These are phyloP conservation scores for Lagorchestes hirsutus DNA, from an alignment of 2,797 vertebrate species.

Conservation along the genomic window DNA sequence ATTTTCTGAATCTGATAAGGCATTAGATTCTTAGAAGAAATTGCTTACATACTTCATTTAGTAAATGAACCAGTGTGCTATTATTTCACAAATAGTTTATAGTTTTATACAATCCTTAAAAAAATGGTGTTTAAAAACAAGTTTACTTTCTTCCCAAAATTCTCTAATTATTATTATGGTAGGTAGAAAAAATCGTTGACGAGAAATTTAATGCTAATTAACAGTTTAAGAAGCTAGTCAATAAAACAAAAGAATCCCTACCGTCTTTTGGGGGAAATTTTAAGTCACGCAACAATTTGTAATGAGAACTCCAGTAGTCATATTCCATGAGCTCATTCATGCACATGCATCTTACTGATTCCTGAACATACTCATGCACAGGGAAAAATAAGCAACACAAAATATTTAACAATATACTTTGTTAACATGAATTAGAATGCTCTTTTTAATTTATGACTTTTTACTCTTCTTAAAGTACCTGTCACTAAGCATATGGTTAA, in stretches of 20 bases:
- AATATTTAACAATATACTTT: conserved; percentile 69
- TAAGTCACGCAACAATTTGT: conserved; percentile 80
- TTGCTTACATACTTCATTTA: conserved; percentile 71
- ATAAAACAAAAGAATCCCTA: conserved; percentile 79
- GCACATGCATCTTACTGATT: conserved; percentile 85
- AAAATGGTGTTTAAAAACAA: conserved; percentile 58
- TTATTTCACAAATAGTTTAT: conserved; percentile 61
- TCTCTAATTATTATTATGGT: conserved; percentile 58
- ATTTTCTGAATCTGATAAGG: conserved; percentile 81
- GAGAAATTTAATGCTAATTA: conserved; percentile 63
- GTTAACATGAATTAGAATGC: conserved; percentile 59
- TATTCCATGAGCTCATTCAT: conserved; percentile 83
- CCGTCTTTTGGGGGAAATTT: conserved; percentile 79
- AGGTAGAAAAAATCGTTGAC: conserved; percentile 55
- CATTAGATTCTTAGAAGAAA: conserved; percentile 80
- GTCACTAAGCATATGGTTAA: conserved; percentile 57
- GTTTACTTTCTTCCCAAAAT: conserved; percentile 51
- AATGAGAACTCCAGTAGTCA: conserved; percentile 78
- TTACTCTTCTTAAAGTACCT: conserved; percentile 53
- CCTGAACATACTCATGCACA: conserved; percentile 78
- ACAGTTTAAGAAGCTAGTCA: conserved; percentile 62
- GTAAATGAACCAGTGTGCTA: conserved; percentile 62
- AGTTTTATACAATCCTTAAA: conserved; percentile 71
- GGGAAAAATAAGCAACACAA: conserved; percentile 81
- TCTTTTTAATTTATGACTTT: conserved; percentile 59